A percentile compares a stretch with the other conserved stretches of the same genome.
These are phyloP conservation scores for Patiria miniata DNA, from an alignment of 35 echinoderm and acorn worm species.

Conservation along the genomic window DNA sequence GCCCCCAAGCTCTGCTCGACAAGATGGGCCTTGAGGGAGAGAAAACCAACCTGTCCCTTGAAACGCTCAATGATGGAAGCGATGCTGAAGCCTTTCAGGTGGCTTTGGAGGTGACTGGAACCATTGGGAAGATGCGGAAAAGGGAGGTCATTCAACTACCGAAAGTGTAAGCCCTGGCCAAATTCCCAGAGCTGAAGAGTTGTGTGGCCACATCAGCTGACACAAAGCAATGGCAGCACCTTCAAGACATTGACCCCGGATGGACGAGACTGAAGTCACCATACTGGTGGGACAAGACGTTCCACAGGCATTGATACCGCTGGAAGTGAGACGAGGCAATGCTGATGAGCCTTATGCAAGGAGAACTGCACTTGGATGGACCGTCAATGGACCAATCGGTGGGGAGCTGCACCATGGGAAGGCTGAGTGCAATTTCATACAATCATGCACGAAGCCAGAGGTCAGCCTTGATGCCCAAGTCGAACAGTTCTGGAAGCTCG, in stretches of 20 bases:
- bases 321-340: slow-evolving; percentile 31
- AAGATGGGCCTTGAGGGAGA: slow-evolving; percentile 17
- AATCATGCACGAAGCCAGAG: neutral
- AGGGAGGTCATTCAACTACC: slow-evolving; percentile 19
- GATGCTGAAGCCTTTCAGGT: neutral
- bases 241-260: neutral
- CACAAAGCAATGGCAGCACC: slow-evolving; percentile 21
- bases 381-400: slow-evolving; percentile 30
- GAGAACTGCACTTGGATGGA: slow-evolving; percentile 44
- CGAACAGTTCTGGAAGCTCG: slow-evolving; percentile 9
- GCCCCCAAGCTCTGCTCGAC: slow-evolving; percentile 34
- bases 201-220: slow-evolving; percentile 18
- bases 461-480: slow-evolving; percentile 25
- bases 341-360: slow-evolving; percentile 41
- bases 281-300: slow-evolving; percentile 53
- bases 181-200: neutral
- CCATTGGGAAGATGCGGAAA: neutral
- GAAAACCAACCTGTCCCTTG: neutral
- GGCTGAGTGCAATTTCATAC: neutral
- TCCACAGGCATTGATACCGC: slow-evolving; percentile 44
- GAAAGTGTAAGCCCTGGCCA: slow-evolving; percentile 4
- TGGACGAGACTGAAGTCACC: slow-evolving; percentile 13
- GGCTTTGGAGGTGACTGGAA: neutral
- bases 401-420: neutral
- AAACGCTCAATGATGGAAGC: neutral